These are phyloP conservation scores for Eupsittula cactorum DNA, from an alignment of 2,113 vertebrate genomes.

Conservation along the genomic window DNA sequence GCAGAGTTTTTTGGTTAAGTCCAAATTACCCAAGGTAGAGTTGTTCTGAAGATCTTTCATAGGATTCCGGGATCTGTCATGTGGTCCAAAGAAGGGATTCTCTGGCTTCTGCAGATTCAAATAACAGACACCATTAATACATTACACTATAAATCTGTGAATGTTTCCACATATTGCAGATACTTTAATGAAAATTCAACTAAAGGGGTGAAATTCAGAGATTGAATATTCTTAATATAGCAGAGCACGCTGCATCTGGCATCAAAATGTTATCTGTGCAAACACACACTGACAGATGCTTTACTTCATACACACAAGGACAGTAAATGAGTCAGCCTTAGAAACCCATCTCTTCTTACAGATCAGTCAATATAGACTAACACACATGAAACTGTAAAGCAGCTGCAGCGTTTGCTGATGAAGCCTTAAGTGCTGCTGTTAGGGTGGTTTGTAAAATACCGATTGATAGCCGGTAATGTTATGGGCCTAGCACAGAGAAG, in stretches of 20 bases:
- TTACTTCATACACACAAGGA: neutral
- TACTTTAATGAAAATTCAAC: neutral
- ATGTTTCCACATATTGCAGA: neutral
- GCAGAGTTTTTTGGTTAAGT: neutral
- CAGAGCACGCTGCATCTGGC: neutral
- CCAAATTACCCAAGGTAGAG: slow-evolving; percentile 74
- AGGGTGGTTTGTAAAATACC: neutral
- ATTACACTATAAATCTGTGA: neutral
- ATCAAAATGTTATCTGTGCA: neutral
- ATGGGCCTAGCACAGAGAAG: neutral
- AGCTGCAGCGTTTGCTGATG: neutral
- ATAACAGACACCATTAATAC: neutral
- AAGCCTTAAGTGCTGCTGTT: neutral
- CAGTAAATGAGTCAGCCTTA: accelerated
- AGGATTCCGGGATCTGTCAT: slow-evolving; percentile 83
- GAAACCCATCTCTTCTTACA: neutral
- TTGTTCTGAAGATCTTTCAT: slow-evolving; percentile 38
- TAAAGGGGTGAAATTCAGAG: neutral
- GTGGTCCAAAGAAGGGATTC: slow-evolving; percentile 88
- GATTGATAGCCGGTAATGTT: neutral
- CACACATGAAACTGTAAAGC: neutral
- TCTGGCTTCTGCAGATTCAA: slow-evolving; percentile 74
- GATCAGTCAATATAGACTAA: neutral
- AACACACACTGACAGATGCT: neutral
- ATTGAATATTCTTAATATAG: neutral